Conservation (phyloP, 1,140 invertebrate genomes). For the Ceratitis capitata region DNA sequence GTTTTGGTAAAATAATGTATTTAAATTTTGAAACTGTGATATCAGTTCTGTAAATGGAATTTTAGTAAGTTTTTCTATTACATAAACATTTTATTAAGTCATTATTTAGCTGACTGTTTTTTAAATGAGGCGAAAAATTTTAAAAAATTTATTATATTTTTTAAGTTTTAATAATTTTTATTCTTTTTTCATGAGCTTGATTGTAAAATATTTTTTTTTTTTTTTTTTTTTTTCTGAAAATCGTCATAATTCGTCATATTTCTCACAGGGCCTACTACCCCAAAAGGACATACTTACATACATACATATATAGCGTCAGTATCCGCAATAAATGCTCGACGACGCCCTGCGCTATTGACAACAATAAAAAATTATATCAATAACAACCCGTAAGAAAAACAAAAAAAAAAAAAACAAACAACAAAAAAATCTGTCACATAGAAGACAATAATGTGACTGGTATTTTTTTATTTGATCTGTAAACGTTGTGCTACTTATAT, state of each 20-base stretch:
- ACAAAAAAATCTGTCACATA: too few species aligned
- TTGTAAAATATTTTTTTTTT: too few species aligned
- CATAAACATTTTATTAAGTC: too few species aligned
- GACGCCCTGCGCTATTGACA: neutral
- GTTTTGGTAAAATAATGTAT: too few species aligned
- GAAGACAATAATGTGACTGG: neutral
- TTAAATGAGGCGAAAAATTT: too few species aligned
- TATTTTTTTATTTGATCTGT: conserved; percentile 14
- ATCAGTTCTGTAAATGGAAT: too few species aligned
- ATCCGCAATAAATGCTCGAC: neutral
- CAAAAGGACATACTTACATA: neutral
- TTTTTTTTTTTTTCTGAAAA: neutral
- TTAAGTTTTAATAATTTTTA: neutral
- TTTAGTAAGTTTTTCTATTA: too few species aligned
- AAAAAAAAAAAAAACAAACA: neutral
- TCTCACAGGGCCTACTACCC: neutral
- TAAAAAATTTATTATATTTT: too few species aligned
- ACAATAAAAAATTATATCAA: neutral
- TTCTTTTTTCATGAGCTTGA: neutral
- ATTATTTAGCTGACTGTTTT: too few species aligned
- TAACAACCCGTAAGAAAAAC: neutral
- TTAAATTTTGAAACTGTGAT: too few species aligned
- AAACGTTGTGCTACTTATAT: neutral
- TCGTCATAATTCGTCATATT: neutral
- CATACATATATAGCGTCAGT: neutral